Evolutionary conservation across 2,113 vertebrate species (phyloP), one percentile per base, ranked within the genome.

Genomic region (Hucho hucho): DNA sequence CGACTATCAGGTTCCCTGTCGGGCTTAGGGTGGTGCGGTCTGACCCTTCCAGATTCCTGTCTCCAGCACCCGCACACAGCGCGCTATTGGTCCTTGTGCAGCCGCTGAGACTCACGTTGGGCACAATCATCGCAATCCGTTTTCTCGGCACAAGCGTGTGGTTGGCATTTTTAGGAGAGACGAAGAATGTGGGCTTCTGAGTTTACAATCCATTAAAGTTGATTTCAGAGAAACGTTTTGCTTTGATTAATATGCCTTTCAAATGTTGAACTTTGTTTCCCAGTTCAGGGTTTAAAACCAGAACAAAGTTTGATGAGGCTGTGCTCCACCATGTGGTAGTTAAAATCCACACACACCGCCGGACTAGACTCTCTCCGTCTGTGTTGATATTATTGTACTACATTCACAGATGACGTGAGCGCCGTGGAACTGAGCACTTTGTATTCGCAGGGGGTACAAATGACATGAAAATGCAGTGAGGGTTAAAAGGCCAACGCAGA

Each of bases 1-100:
- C 91, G 46, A 94, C 91, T 3, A 93, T 12, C 63, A 93, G 83
- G 89, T 95, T 89, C 22, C 93, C 94, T 0, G 89, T 89, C 11
- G 93, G 90, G 63, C 83, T 90, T 83, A 94, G 92, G 72, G 77
- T 88, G 75, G 63, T 81, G 43, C 84, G 84, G 58, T 73, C 14
- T 6, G 88, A 80, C 37, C 85, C 79, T 68, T 74, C 85, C 73
- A 72, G 84, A n/a, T 86, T 82, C 58, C 70, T 84, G 20, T 90
- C 84, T 72, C 49, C 87, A 76, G 76, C 88, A 72, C 75, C 87
- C 78, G 87, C 87, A 43, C 91, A 93, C 83, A 80, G 70, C 53
- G 90, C 88, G 82, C 80, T 68, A 83, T 78, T 81, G 84, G 85
- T 77, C 79, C 77, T 79, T 58, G 88, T 90, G 87, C 92, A 93